Conservation (phyloP, 2,888 invertebrate species). For the Agonopterix subpropinquella region DNA sequence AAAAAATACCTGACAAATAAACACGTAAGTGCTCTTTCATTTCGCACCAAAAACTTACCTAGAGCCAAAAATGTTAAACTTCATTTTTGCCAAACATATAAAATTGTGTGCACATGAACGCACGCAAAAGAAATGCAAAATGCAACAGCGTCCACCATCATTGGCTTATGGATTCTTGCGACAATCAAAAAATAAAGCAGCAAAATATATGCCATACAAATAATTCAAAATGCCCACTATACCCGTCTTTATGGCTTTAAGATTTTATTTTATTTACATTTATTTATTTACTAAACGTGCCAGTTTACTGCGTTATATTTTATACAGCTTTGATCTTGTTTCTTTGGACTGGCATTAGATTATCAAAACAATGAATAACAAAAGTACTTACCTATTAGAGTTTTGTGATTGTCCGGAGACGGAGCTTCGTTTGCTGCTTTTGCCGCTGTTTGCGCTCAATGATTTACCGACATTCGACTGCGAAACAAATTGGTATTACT, state of each 20-base stretch:
- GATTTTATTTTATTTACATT: not conserved
- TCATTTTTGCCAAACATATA: slow-evolving; percentile 10
- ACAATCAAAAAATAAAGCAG: slow-evolving; percentile 59
- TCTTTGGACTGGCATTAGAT: slow-evolving; percentile 1
- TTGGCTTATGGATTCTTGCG: slow-evolving; percentile 25
- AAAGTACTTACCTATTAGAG: slow-evolving; percentile 57
- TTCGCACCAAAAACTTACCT: too few species aligned
- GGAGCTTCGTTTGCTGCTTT: slow-evolving; percentile 65
- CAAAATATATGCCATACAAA: slow-evolving; percentile 62
- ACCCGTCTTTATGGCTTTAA: slow-evolving; percentile 6
- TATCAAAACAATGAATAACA: slow-evolving; percentile 5
- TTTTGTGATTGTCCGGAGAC: slow-evolving; percentile 66
- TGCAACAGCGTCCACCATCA: slow-evolving; percentile 39
- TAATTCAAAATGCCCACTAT: not conserved
- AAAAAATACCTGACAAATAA: not conserved
- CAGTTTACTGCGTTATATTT: slow-evolving; percentile 5
- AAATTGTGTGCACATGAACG: slow-evolving; percentile 27
- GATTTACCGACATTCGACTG: slow-evolving; percentile 70
- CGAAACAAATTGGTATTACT: slow-evolving; percentile 10
- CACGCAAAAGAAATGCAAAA: slow-evolving; percentile 65
- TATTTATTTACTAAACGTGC: slow-evolving; percentile 11
- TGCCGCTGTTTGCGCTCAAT: slow-evolving; percentile 59
- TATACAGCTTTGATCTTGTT: not conserved
- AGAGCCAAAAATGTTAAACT: too few species aligned
- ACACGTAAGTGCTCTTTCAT: not conserved